Base-by-base conservation (phyloP, 2,888 invertebrate species). In the Eupithecia subumbrata region DNA sequence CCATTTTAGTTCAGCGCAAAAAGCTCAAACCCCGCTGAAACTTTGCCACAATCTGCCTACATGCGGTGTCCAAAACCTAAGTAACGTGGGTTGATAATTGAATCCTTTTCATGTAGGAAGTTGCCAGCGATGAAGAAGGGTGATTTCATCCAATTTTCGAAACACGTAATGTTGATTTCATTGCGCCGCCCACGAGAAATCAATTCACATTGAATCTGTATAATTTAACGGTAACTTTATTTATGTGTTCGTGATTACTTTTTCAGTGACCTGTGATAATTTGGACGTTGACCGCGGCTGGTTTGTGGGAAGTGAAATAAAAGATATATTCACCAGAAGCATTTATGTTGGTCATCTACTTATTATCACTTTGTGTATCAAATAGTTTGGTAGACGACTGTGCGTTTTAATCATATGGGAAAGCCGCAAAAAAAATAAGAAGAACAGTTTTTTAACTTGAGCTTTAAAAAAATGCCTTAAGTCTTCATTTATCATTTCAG, bases 31-130 rank as follows among this genome's bases (percentile, higher is more conserved):
- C 66, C 74, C 40, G 34, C 60, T 63, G 43, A 34, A 76, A 76
- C 73, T 69, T 74, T 74, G n/a, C 45, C 71, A 67, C 43, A 76
- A 74, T 66, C 74, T 73, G 73, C 60, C 70, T 69, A 68, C 69
- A 74, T 71, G 74, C 71, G 72, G 71, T 72, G 69, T 72, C 76
- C 72, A 74, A 74, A 76, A 76, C 69, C 71, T 64, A 74, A 76
- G 74, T 74, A 69, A 76, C 74, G 74, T 69, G 74, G 74, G 74
- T 60, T 69, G 69, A 69, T 76, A 74, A 76, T 76, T 76, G 74
- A 74, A 74, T 74, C 71, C 74, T 76, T 69, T 75, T 72, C 76
- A 69, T 74, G 74, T 76, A 72, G 74, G 76, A 74, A 69, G 72
- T 72, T 74, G 69, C 69, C 74, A 76, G 73, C 71, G 68, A 73